Evolutionary conservation across 2,888 invertebrate species (phyloP), one percentile per base, ranked within the genome.

Genomic region (Tineola bisselliella): DNA sequence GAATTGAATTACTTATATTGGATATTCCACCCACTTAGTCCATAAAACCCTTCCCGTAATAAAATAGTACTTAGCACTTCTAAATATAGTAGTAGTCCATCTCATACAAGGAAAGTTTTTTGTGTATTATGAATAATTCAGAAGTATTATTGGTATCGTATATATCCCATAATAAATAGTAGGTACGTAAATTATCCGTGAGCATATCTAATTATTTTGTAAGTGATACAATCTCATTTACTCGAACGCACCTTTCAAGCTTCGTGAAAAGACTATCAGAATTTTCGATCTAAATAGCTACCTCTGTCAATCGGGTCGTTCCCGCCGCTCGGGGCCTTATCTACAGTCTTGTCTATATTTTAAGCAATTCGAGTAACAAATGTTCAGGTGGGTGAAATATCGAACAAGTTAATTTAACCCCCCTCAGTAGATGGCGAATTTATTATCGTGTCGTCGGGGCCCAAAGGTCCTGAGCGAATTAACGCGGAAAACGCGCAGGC

Each of bases 401-500:
- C 31, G 33, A 58, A 58, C 58, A 31, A 58, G 58, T 33, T 58
- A 58, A 58, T 58, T 58, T 58, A n/a, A 58, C 58, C 56, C 56
- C 56, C 56, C 25, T 54, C 33, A 19, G 33, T 33, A 33, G 58
- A 33, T 33, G 13, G 33, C 19, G 58, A 58, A 58, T 58, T 58
- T 58, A 58, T 33, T 30, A 58, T 58, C 33, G 58, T 33, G 58
- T 58, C 58, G 58, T 58, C 33, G 48, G 2, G 48, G 48, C 48
- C 44, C 44, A 30, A 13, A 48, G 48, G 60, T 48, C 60, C 60
- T 44, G 44, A 60, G 60, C 60, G 60, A 48, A 60, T 60, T 48
- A 60, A 18, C 15, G 13, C 33, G 15, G 33, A 33, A 33, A 25
- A 13, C 33, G 56, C 13, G 31, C 33, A 17, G 56, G 56, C 30